A percentile compares a stretch with the other conserved stretches of the same genome.
Conservation (phyloP, 2,113 vertebrate genomes). For the Caranx melampygus region DNA sequence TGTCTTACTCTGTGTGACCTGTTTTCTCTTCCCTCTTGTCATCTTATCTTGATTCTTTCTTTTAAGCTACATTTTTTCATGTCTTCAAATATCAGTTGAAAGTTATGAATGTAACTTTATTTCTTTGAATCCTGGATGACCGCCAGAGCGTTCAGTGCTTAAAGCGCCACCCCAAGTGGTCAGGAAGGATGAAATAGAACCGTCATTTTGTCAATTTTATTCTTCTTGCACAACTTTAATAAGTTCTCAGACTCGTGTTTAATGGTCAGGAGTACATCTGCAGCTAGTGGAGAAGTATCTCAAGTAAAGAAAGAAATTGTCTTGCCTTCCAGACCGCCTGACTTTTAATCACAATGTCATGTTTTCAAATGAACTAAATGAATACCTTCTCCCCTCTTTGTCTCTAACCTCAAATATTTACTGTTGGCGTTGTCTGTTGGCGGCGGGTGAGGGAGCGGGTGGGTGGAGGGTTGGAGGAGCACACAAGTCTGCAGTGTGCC, state of each 20-base stretch:
- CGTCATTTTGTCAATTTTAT: constrained; percentile 13
- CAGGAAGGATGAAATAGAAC: neutral
- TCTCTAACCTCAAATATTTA: constrained; percentile 84
- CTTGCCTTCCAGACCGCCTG: constrained; percentile 46
- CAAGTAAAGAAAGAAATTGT: constrained; percentile 41
- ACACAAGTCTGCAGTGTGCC: constrained; percentile 63
- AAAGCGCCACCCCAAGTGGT: too few relatives aligned
- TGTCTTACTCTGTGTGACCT: neutral
- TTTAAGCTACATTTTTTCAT: neutral
- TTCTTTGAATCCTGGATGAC: too few relatives aligned
- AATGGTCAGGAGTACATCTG: constrained; percentile 36
- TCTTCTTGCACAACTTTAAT: neutral
- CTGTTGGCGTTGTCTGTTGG: constrained; percentile 79
- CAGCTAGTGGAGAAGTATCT: constrained; percentile 19
- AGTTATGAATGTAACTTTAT: too few relatives aligned
- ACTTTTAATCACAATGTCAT: constrained; percentile 80
- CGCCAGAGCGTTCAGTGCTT: too few relatives aligned
- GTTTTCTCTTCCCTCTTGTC: constrained; percentile 16
- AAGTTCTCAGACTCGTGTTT: constrained; percentile 8
- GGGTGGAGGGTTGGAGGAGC: constrained; percentile 58
- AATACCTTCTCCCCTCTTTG: constrained; percentile 81
- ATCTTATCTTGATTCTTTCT: neutral
- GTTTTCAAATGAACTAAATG: constrained; percentile 81
- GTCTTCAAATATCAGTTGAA: neutral
- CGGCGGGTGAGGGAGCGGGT: constrained; percentile 50